phyloP scores from a whole-genome alignment of 2,888 invertebrate species.

The Aspidiotus destructor region DNA sequence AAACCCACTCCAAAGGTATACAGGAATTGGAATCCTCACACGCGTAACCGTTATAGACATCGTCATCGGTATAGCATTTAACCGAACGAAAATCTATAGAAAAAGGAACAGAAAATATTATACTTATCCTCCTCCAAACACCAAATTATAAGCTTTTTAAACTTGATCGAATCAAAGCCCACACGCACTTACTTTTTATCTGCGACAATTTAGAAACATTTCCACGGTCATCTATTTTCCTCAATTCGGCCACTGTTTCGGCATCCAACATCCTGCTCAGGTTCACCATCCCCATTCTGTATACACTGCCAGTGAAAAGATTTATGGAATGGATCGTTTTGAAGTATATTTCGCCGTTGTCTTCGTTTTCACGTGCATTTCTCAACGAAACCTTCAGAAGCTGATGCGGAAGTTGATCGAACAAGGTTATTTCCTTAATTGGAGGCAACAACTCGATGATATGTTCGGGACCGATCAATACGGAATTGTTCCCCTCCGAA shows the following conservation, averaged over 20 bases:
- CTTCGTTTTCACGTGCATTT: conserved; percentile 23
- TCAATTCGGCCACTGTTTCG: conserved; percentile 3
- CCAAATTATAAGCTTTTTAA: background rate
- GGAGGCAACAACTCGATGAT: conserved; percentile 29
- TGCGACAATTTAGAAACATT: background rate
- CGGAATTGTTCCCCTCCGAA: conserved; percentile 12
- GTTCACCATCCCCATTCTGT: conserved; percentile 25
- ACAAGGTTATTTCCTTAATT: conserved; percentile 15
- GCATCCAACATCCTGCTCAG: conserved; percentile 16
- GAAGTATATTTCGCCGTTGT: conserved; percentile 22
- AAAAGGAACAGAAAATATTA: background rate
- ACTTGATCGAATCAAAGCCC: background rate
- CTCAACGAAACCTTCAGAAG: conserved; percentile 24
- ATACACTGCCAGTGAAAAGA: conserved; percentile 31
- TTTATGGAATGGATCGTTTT: conserved; percentile 23
- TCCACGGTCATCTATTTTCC: background rate
- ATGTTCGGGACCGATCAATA: conserved; percentile 20
- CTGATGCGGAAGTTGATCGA: conserved; percentile 20
- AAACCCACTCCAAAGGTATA: conserved; percentile 38
- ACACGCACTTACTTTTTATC: conserved; percentile 1
- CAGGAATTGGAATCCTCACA: conserved; percentile 38
- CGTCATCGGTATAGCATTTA: conserved; percentile 37
- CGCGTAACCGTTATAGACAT: conserved; percentile 38
- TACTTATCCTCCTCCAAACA: background rate
- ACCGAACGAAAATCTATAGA: conserved; percentile 33